Conservation (phyloP, 2,797 vertebrate genomes). For the Schizothorax lantsangensis region DNA sequence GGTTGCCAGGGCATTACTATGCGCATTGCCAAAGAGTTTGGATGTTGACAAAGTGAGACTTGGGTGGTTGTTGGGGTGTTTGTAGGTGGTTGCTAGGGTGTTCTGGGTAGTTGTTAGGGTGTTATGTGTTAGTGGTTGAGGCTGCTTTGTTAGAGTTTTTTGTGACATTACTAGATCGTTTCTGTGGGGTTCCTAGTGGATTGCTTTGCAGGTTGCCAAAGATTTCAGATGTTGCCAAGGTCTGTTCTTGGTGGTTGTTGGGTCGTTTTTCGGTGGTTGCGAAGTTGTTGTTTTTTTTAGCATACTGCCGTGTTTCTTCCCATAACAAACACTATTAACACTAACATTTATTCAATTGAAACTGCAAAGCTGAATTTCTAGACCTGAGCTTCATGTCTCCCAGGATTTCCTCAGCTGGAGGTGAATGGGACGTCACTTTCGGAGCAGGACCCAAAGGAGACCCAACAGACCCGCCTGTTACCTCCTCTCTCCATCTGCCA, state of each 20-base stretch:
- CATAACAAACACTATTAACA: not conserved
- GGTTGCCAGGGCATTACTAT: not conserved
- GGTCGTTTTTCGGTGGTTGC: fast-evolving
- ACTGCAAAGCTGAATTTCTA: not conserved
- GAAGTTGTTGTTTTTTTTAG: too few relatives aligned
- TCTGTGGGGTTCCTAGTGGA: not conserved
- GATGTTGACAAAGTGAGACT: not conserved
- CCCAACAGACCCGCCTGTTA: slow-evolving; percentile 49
- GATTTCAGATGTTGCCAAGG: not conserved
- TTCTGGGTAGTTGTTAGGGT: not conserved
- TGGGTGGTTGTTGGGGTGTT: not conserved
- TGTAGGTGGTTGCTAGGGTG: not conserved
- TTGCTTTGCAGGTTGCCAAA: not conserved
- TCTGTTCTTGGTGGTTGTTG: not conserved
- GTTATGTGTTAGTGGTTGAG: not conserved
- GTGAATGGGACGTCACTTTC: slow-evolving; percentile 53
- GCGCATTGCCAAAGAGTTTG: not conserved
- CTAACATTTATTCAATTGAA: not conserved
- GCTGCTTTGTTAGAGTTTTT: not conserved
- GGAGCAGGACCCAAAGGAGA: slow-evolving; percentile 58
- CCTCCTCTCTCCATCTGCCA: slow-evolving; percentile 60
- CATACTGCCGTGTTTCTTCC: not conserved
- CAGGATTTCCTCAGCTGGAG: slow-evolving; percentile 56
- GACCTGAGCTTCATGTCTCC: not conserved
- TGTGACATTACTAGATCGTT: not conserved